Evolutionary conservation across 1,140 invertebrate species (phyloP), one percentile per base, ranked within the genome.

Genomic region (Calliphora vicina): DNA sequence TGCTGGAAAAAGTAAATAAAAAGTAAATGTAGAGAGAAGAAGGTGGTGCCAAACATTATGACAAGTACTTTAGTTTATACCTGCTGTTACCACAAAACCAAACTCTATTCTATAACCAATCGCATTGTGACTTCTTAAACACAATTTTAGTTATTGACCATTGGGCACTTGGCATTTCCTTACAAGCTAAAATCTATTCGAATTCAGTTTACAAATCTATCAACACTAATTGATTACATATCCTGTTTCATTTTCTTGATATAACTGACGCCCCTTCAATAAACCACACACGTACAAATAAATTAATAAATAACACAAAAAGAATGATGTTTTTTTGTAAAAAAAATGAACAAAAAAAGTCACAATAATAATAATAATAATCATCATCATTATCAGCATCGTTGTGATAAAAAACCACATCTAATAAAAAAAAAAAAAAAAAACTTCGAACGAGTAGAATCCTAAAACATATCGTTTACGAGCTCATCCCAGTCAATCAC

Each of bases 401-500:
- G 20, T 78, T n/a, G 20, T 45, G 10, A 45, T 78, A 78, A 43
- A 45, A 78, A 78, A 45, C 74, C 74, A 20, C 42, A 81, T 67
- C 45, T 81, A 81, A 81, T 67, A 81, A 81, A 23, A 35, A 35
- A 81, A 61, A 26, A 81, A 29, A n/a, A n/a, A n/a, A n/a, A n/a
- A n/a, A n/a, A n/a, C n/a, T n/a, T n/a, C n/a, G n/a, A n/a, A n/a
- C n/a, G n/a, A n/a, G n/a, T 43, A 45, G n/a, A 35, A 74, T 35
- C 72, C 15, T 12, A 23, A 23, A 45, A 78, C 35, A 78, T 43
- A 78, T 78, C 20, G 74, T 23, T 78, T 20, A 25, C n/a, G 80
- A 23, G 23, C 57, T 61, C 80, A 35, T 57, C 80, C 80, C 80
- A 81, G 80, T 27, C 80, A 81, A 81, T 81, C 80, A 81, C 23